Evolutionary conservation across 2,113 vertebrate genomes (phyloP).

Genomic region (Halichoeres trimaculatus): DNA sequence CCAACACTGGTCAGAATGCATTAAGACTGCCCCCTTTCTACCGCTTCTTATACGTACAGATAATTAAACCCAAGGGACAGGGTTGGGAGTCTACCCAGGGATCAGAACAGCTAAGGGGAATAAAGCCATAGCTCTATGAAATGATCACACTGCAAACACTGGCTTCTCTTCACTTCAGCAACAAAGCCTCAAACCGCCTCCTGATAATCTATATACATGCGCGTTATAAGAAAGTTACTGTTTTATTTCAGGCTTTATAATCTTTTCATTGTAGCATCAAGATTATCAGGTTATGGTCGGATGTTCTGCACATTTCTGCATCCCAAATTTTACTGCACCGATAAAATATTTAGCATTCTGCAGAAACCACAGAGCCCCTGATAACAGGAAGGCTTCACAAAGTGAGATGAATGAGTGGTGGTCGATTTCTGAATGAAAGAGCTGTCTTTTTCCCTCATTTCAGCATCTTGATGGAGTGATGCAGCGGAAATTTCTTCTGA

Average conservation of each 20-base stretch:
- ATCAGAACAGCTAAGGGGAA: conserved; percentile 23
- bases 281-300: background rate
- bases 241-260: background rate
- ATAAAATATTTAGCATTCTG: conserved; percentile 28
- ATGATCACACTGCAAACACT: conserved; percentile 41
- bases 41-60: conserved; percentile 49
- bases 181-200: background rate
- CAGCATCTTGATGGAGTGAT: conserved; percentile 5
- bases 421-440: conserved; percentile 38
- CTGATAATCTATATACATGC: background rate
- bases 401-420: conserved; percentile 23
- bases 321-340: conserved; percentile 17
- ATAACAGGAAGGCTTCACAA: conserved; percentile 17
- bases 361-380: background rate
- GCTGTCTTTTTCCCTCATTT: conserved; percentile 18
- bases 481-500: conserved; percentile 51
- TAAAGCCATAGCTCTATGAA: conserved; percentile 28
- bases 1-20: conserved; percentile 56
- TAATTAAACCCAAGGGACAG: conserved; percentile 81
- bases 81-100: conserved; percentile 37
- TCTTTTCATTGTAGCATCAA: background rate
- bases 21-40: conserved; percentile 78
- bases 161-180: background rate
- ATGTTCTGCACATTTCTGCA: background rate
- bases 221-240: background rate